Conservation (phyloP, 2,113 vertebrate genomes). For the Dinomys branickii region DNA sequence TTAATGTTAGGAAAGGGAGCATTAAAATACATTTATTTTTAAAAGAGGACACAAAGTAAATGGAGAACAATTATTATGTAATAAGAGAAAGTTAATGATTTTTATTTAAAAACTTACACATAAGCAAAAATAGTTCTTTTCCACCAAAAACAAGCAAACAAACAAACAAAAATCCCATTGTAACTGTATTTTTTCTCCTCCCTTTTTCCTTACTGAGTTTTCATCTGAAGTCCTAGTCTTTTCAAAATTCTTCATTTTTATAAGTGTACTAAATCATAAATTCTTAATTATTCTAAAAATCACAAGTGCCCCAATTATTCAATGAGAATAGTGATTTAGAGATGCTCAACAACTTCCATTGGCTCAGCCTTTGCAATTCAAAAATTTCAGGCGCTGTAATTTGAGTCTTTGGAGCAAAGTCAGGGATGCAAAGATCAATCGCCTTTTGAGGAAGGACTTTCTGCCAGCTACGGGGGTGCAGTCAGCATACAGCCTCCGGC, state of each 20-base stretch:
- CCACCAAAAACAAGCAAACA: background rate
- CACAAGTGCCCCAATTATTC: background rate
- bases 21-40: background rate
- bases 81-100: background rate
- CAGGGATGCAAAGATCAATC: background rate
- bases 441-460: background rate
- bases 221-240: background rate
- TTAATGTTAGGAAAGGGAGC: background rate
- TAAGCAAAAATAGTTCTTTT: background rate
- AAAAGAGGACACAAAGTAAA: background rate
- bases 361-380: background rate
- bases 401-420: background rate
- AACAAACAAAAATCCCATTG: background rate
- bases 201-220: background rate
- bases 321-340: background rate
- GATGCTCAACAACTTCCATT: background rate
- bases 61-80: background rate
- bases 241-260: background rate
- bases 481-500: background rate
- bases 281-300: background rate
- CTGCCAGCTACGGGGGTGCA: accelerated
- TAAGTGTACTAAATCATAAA: background rate
- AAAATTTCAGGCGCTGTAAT: background rate
- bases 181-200: background rate
- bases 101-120: background rate